Evolutionary conservation across 2,113 vertebrate genomes (phyloP), one percentile per base, ranked within the genome.

Genomic region (Phylloscopus trochiloides): DNA sequence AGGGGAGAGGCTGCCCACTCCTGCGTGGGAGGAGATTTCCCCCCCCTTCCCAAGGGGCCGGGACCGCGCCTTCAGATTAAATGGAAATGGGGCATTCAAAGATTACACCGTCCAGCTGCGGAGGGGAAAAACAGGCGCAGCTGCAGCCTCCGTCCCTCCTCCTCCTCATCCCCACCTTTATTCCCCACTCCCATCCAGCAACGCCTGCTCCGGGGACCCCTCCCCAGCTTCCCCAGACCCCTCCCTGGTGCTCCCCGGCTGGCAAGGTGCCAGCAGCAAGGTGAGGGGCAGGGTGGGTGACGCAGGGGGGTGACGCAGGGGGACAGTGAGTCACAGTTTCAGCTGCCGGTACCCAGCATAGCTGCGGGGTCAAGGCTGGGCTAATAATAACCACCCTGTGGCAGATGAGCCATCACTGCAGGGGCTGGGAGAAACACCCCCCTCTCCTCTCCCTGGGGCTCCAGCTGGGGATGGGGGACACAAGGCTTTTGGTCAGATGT

Each of bases 281-380:
- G 55, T 6, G 47, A 45, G 54, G 77, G 43, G 61, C 59, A 14
- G 47, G 31, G 36, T 48, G 72, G 87, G 61, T 89, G 86, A 89
- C 68, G 77, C 84, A 45, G 73, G 55, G 43, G 45, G 51, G 47
- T 89, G 90, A 73, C 40, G 5, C 79, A 55, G 58, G n/a, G 74
- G 75, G 55, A 84, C 86, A 16, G 28, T 87, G 96, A 93, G 87
- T 93, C 96, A 96, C 73, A 43, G 92, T 84, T 92, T 77, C 90
- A 62, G 80, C 92, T 79, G 91, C 40, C 2, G 2, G 75, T 34
- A 45, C 50, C 71, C 75, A 45, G 36, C 93, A 89, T 88, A 84
- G 54, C 80, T 84, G 83, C 0, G 47, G 72, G 93, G 93, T 89
- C 94, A 95, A 11, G 43, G 65, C 68, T 63, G 2, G 4, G 80